phyloP scores from a whole-genome alignment of 2,797 vertebrate species.

The Podargus strigoides region DNA sequence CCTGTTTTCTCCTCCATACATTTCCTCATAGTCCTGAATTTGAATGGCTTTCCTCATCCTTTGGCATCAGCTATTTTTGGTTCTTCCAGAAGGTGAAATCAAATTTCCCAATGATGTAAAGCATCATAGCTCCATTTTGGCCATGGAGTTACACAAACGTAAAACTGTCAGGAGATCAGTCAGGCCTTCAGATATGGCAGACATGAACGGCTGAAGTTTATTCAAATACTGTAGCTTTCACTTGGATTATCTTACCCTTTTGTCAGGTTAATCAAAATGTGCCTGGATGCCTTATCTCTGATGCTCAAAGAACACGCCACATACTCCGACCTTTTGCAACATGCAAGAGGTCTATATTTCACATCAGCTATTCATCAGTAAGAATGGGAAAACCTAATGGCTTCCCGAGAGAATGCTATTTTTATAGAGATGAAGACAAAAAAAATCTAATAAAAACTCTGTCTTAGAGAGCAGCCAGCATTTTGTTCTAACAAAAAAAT shows the following conservation, averaged over 20 bases:
- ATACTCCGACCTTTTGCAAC: neutral
- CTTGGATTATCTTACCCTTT: neutral
- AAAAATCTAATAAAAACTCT: neutral
- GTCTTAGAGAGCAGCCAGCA: neutral
- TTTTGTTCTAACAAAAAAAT: neutral
- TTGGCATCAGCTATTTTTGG: neutral
- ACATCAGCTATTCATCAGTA: neutral
- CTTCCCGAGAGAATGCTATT: neutral
- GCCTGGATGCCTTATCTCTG: neutral
- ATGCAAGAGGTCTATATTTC: neutral
- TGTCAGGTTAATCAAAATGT: slow-evolving; percentile 5
- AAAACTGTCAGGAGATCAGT: neutral
- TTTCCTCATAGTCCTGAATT: neutral
- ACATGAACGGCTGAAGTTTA: neutral
- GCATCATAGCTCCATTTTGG: neutral
- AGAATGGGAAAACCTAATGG: neutral
- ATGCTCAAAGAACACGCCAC: neutral
- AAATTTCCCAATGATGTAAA: neutral
- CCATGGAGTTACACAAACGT: neutral
- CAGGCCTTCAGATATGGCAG: neutral
- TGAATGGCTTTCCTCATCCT: neutral
- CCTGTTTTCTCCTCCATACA: neutral
- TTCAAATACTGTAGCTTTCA: neutral
- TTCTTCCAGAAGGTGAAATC: neutral
- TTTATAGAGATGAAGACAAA: slow-evolving; percentile 1